Base-by-base conservation (phyloP, 30 jellyfish, hydroid and myxozoan genomes). In the Sanderia malayensis region DNA sequence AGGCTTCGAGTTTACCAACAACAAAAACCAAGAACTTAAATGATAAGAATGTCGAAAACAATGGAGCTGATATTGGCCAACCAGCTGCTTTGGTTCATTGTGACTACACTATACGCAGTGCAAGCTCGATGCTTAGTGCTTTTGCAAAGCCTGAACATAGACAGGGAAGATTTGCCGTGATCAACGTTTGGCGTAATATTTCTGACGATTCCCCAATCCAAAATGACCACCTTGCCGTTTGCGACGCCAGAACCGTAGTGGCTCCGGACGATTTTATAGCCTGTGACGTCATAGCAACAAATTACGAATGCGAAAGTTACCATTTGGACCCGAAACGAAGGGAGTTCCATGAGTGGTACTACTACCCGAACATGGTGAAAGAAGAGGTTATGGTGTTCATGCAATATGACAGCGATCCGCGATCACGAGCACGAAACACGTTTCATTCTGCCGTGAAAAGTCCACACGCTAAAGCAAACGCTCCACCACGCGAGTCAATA, bases 321-420 rank as follows among this genome's bases (percentile, higher is more conserved):
- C 87, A 46, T 29, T 29, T 75, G 34, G 78, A 75, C 44, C 78
- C 76, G 1, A 70, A 70, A 26, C 76, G 61, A 13, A 21, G 44
- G 47, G 24, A 67, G 70, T 75, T 75, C 59, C 87, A 75, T 67
- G 58, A 75, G 37, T 75, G 87, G 87, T 75, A 75, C 23, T 75
- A 75, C 31, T 75, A 58, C 37, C 86, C 87, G 1, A 65, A 53
- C 44, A 75, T 75, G 87, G 44, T 41, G 37, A 75, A 75, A 23
- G 22, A 29, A 3, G 87, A 58, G 37, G 61, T 75, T 10, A 30
- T 75, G 59, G 21, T 75, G 31, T 75, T 75, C 53, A 75, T 60
- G 77, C 87, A 75, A 55, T 75, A 65, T 44, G 87, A 75, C 34
- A 60, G 79, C 61, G 55, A 75, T 45, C 25, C 87, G 18, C 8